Conservation (phyloP, 2,113 vertebrate genomes). For the Carassius carassius region DNA sequence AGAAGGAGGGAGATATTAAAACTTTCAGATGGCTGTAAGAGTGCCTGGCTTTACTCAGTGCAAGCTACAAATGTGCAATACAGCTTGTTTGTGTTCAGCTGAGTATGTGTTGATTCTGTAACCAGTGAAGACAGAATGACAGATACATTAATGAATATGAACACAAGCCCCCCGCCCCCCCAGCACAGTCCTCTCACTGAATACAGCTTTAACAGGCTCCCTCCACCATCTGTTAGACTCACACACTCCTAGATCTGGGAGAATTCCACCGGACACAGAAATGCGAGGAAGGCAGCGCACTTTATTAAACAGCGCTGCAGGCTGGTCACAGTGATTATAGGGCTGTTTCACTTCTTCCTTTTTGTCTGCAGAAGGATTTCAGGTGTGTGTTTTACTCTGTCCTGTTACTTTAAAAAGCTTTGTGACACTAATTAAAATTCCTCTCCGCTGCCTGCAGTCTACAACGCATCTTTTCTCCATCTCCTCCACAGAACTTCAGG, state of each 20-base stretch:
- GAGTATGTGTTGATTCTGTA: conserved; percentile 5
- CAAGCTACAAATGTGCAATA: conserved; percentile 25
- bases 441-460: conserved; percentile 60
- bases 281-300: background rate
- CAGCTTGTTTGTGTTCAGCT: conserved; percentile 6
- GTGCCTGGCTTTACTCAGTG: background rate
- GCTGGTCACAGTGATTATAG: background rate
- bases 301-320: conserved; percentile 21
- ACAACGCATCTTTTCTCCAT: conserved; percentile 45
- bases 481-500: conserved; percentile 16
- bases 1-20: background rate
- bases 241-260: conserved; percentile 26
- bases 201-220: conserved; percentile 38
- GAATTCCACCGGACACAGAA: conserved; percentile 9
- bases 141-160: conserved; percentile 34
- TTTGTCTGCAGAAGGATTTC: conserved; percentile 11
- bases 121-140: conserved; percentile 23
- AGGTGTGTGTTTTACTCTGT: conserved; percentile 40
- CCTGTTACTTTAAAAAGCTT: conserved; percentile 60
- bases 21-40: background rate
- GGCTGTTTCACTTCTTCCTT: conserved; percentile 1
- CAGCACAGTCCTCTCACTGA: conserved; percentile 23
- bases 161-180: conserved; percentile 15
- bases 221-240: conserved; percentile 34
- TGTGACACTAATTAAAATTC: conserved; percentile 63